phyloP scores from a whole-genome alignment of 2,113 vertebrate genomes.

The Mus musculus region DNA sequence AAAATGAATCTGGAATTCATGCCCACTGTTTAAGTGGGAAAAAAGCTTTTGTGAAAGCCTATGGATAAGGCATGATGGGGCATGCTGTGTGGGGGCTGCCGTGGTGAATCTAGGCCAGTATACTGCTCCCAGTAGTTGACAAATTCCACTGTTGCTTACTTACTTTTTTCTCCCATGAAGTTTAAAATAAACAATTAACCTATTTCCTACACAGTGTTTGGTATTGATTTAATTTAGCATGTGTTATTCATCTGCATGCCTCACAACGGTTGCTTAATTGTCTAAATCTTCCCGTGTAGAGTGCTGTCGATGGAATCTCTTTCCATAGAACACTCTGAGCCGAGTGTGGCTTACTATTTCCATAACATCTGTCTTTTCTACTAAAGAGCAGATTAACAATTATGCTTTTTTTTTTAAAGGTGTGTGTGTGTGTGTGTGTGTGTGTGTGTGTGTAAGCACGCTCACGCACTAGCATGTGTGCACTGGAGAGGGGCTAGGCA shows the following conservation, averaged over 20 bases:
- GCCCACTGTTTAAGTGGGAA: neutral
- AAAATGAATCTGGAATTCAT: neutral
- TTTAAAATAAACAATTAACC: constrained; percentile 79
- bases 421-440: constrained; percentile 4
- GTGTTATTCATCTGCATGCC: constrained; percentile 82
- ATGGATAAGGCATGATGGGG: accelerated
- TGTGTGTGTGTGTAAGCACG: neutral
- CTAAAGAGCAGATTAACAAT: constrained; percentile 86
- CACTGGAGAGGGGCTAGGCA: neutral
- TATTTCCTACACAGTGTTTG: constrained; percentile 77
- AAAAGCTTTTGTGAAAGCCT: neutral
- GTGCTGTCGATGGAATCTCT: constrained; percentile 79
- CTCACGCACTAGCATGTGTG: neutral
- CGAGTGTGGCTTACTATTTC: constrained; percentile 84
- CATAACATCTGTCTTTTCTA: constrained; percentile 89
- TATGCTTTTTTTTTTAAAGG: constrained; percentile 78
- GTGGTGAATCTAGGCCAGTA: constrained; percentile 69
- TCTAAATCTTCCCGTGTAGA: constrained; percentile 83
- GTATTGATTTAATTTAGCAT: constrained; percentile 81
- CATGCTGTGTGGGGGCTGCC: neutral
- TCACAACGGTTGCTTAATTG: constrained; percentile 83
- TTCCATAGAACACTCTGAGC: constrained; percentile 78
- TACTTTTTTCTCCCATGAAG: constrained; percentile 51
- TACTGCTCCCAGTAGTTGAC: constrained; percentile 57
- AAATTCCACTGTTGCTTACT: constrained; percentile 73